Conservation (phyloP, 1,140 invertebrate genomes). For the Dendrolimus punctatus region DNA sequence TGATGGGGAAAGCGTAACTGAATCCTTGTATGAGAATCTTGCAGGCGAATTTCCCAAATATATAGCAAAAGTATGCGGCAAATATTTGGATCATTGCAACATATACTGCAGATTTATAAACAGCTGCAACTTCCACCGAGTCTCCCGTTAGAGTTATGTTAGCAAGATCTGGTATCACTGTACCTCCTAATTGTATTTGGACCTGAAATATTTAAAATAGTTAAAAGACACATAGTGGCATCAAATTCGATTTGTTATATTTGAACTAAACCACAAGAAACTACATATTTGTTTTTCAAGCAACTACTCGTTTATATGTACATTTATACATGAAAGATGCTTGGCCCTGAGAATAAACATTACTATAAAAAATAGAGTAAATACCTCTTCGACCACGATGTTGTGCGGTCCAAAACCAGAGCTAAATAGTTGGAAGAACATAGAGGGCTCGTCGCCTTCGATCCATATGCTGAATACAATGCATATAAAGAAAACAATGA, state of each 20-base stretch:
- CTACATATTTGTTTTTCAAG: too few species aligned
- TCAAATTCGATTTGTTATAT: not conserved
- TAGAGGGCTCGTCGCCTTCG: conserved; percentile 82
- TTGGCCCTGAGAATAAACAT: not conserved
- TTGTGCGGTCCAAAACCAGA: conserved; percentile 84
- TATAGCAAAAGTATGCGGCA: conserved; percentile 90
- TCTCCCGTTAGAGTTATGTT: conserved; percentile 82
- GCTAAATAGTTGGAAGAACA: conserved; percentile 84
- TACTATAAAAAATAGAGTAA: conserved; percentile 5
- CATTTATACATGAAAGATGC: too few species aligned
- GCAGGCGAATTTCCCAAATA: conserved; percentile 96
- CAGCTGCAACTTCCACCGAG: conserved; percentile 78
- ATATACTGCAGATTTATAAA: conserved; percentile 82
- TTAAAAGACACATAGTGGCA: not conserved
- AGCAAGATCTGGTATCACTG: conserved; percentile 80
- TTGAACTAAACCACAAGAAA: too few species aligned
- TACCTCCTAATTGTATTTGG: conserved; percentile 69
- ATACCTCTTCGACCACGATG: conserved; percentile 84
- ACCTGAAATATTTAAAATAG: conserved; percentile 57
- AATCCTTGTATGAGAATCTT: conserved; percentile 97
- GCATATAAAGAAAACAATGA: conserved; percentile 83
- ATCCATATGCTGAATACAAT: conserved; percentile 82
- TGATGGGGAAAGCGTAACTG: conserved; percentile 96
- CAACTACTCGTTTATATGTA: too few species aligned
- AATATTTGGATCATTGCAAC: conserved; percentile 87